Conservation (phyloP, 2,113 vertebrate genomes). For the Ailurus styani region DNA sequence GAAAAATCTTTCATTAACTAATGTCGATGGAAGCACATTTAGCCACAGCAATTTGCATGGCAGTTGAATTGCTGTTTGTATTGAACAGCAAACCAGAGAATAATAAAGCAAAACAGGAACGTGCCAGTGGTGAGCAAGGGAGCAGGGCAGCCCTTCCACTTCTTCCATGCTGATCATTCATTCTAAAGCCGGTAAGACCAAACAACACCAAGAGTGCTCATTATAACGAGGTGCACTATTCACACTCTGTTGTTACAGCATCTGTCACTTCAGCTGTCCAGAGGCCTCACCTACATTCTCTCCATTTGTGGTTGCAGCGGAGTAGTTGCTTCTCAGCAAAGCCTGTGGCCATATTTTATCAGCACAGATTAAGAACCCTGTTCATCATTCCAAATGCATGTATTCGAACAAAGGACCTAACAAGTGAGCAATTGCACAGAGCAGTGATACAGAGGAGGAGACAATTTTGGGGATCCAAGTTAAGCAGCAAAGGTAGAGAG, state of each 20-base stretch:
- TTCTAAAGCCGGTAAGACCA: not conserved
- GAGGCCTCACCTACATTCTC: not conserved
- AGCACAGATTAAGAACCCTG: not conserved
- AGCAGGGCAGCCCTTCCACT: not conserved
- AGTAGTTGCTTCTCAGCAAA: not conserved
- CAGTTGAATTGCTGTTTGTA: constrained; percentile 58
- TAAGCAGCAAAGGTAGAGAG: not conserved
- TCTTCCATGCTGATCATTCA: constrained; percentile 8
- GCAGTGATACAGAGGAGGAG: not conserved
- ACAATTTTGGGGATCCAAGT: not conserved
- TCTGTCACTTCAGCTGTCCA: not conserved
- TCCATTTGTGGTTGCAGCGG: not conserved
- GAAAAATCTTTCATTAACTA: constrained; percentile 26
- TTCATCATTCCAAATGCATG: not conserved
- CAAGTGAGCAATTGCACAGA: not conserved
- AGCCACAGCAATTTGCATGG: constrained; percentile 52
- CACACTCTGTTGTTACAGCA: not conserved
- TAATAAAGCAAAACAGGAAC: constrained; percentile 48
- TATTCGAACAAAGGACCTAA: not conserved
- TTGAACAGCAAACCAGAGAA: constrained; percentile 54
- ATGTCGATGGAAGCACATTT: constrained; percentile 53
- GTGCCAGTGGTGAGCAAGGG: constrained; percentile 23
- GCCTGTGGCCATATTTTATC: not conserved
- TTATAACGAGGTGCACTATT: not conserved
- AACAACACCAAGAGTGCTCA: not conserved